phyloP scores from a whole-genome alignment of 1,140 invertebrate genomes.

The Leucophenga varia region DNA sequence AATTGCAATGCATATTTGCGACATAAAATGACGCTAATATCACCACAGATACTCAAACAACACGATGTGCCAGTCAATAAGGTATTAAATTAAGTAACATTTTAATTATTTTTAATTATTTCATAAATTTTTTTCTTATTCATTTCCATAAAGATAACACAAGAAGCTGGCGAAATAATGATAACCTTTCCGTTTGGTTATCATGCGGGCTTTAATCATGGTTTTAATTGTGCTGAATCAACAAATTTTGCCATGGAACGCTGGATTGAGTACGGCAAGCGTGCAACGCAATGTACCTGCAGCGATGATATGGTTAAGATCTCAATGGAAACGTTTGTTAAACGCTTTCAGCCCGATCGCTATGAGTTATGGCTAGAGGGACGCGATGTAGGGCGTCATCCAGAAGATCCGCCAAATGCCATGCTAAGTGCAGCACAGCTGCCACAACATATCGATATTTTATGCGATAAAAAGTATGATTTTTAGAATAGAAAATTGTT shows the following conservation, averaged over 20 bases:
- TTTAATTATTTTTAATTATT: neutral
- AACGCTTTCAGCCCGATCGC: conserved; percentile 88
- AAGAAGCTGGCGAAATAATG: conserved; percentile 97
- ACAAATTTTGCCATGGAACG: conserved; percentile 96
- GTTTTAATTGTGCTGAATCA: conserved; percentile 98
- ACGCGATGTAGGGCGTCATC: conserved; percentile 87
- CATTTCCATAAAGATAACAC: conserved; percentile 70
- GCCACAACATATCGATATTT: conserved; percentile 43
- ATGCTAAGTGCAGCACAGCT: conserved; percentile 27
- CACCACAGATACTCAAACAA: conserved; percentile 87
- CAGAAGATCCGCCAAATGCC: conserved; percentile 73
- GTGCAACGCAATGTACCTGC: conserved; percentile 83
- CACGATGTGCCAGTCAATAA: conserved; percentile 96
- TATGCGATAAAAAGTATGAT: conserved; percentile 54
- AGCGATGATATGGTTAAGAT: conserved; percentile 93
- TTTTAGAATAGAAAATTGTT: neutral
- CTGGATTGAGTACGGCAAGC: conserved; percentile 99
- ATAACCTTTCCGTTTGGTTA: conserved; percentile 99
- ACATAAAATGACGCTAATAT: conserved; percentile 99
- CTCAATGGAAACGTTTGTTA: conserved; percentile 97
- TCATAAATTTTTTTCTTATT: conserved; percentile 6
- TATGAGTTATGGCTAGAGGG: conserved; percentile 69
- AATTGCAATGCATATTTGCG: conserved; percentile 91
- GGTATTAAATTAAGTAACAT: conserved; percentile 20
- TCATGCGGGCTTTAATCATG: conserved; percentile 96